Evolutionary conservation across 2,113 vertebrate species (phyloP), one percentile per base, ranked within the genome.

Genomic region (Hassar affinis): DNA sequence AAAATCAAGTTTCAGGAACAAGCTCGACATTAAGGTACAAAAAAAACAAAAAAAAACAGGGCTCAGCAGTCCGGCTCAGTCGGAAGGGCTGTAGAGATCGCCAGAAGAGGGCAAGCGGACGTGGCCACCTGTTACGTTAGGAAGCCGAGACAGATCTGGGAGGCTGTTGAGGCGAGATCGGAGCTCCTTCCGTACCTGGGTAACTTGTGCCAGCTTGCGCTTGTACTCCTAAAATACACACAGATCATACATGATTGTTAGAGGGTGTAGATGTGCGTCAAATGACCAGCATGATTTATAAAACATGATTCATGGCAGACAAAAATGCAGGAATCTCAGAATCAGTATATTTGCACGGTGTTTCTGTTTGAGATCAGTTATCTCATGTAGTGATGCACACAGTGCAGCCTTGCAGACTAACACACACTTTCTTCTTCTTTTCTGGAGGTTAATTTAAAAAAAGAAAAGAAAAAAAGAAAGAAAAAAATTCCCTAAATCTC

Each of bases 141-240:
- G 96, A 80, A 97, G 93, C 56, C 95, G 94, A 74, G 96, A 96
- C 35, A 97, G 94, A 88, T 96, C 96, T 72, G 97, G 97, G 54
- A 99, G 95, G 91, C 93, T 95, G 93, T 95, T 96, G 85, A 99
- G 95, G 83, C 96, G 97, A 35, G 96, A 96, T 57, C 96, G 95
- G 82, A 99, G 96, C 91, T 99, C 98, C 92, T 99, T 99, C 72
- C 98, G 95, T 33, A 99, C 98, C 89, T 97, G 95, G 88, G 97
- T 97, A 86, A 99, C 98, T 88, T 95, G 94, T 83, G 95, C 96
- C 91, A 99, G 92, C 92, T 99, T 99, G 86, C 94, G 95, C 88
- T 99, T 99, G 92, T 99, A 99, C 85, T 99, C 98, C 98, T 99
- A 92, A 11, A 95, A 95, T 2, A 90, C 80, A 79, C 54, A 91